These are phyloP conservation scores for Anthrax anthrax DNA, from an alignment of 2,888 invertebrate genomes.

Conservation along the genomic window DNA sequence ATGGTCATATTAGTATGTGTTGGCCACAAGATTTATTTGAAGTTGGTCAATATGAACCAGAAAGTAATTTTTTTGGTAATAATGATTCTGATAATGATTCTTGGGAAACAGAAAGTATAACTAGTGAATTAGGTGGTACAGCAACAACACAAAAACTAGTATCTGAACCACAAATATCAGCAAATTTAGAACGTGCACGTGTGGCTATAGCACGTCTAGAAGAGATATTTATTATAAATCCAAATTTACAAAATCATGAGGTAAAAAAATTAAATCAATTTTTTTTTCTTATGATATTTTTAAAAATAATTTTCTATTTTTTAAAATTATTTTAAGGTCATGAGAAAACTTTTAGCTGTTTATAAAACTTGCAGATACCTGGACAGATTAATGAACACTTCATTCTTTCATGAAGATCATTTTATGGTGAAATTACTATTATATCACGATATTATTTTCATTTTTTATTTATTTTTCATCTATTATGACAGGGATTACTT, in stretches of 20 bases:
- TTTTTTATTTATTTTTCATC: neutral
- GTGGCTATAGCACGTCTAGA: constrained; percentile 60
- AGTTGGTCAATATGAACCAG: constrained; percentile 60
- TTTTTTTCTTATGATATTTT: neutral
- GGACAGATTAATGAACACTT: constrained; percentile 72
- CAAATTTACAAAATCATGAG: constrained; percentile 57
- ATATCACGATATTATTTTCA: constrained; percentile 1
- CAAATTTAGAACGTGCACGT: constrained; percentile 62
- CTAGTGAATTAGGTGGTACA: constrained; percentile 24
- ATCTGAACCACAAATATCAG: constrained; percentile 50
- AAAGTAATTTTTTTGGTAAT: constrained; percentile 57
- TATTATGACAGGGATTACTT: constrained; percentile 43
- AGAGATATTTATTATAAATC: constrained; percentile 65
- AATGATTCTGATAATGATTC: constrained; percentile 57
- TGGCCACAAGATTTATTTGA: constrained; percentile 87
- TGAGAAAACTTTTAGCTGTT: constrained; percentile 63
- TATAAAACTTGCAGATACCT: constrained; percentile 78
- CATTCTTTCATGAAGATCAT: constrained; percentile 71
- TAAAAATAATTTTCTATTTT: neutral
- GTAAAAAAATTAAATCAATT: constrained; percentile 25
- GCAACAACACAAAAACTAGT: constrained; percentile 29
- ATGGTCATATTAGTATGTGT: constrained; percentile 70
- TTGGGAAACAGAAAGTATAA: constrained; percentile 71
- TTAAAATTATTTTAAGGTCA: constrained; percentile 36
- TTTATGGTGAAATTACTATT: no score